Base-by-base conservation (phyloP, 1,140 invertebrate genomes). In the Cecropterus lyciades region DNA sequence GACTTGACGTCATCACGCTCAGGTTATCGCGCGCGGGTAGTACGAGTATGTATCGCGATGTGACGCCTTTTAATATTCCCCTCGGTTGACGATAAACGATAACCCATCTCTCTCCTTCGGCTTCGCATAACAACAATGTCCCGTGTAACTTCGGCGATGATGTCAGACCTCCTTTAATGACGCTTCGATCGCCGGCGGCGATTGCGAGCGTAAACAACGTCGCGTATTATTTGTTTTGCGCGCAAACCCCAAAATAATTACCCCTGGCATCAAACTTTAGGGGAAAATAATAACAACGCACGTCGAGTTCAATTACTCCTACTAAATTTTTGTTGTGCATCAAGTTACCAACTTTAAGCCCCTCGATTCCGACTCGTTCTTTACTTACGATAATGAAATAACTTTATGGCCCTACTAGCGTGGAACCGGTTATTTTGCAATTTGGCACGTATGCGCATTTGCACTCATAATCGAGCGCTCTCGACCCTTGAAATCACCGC, bases 151-250 rank as follows among this genome's bases (percentile, higher is more conserved):
- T 75, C 33, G 80, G 76, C 88, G 88, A 84, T 91, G 89, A 91
- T 91, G 89, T 91, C 89, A 91, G 80, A 57, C 51, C 71, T 82
- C 81, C 75, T 84, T 84, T 85, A 84, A 84, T 80, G 83, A 86
- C 70, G 72, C 69, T 52, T 75, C 53, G 67, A 70, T 65, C 67
- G 82, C 82, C 75, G 65, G 74, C 45, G 75, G 80, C 81, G 76
- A 77, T 85, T 78, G 69, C 74, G 73, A 77, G 67, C 79, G 71
- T 77, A 77, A 80, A 77, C 73, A 78, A 71, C 60, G 56, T 69
- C 24, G 65, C 30, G 45, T 79, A 69, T 78, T 77, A 70, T 80
- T 75, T 60, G 51, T 76, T 73, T 71, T 67, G 65, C 40, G 65
- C 40, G 64, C 67, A 66, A 52, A 59, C 71, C 51, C 20, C 49